A percentile compares a stretch with the other conserved stretches of the same genome.
Evolutionary conservation across 1,140 invertebrate species (phyloP).

Genomic region (Lasioglossum albipes): DNA sequence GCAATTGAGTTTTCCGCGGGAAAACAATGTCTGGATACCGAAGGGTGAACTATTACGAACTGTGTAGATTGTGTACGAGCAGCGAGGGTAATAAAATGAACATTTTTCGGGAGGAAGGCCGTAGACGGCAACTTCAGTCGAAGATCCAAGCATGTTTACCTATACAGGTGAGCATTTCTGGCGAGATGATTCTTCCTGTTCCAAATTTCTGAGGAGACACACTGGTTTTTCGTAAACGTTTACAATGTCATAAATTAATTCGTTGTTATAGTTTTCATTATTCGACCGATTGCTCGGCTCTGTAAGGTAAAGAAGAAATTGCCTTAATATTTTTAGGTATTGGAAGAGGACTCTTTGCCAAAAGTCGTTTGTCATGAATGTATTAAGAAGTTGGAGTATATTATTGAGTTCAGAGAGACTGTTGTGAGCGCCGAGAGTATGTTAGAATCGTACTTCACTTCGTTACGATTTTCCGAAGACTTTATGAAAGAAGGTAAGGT

Average conservation of each 20-base stretch:
- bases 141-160: slow-evolving; percentile 85
- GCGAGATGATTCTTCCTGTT: not conserved
- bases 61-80: slow-evolving; percentile 85
- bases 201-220: not conserved
- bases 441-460: slow-evolving; percentile 84
- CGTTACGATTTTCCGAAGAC: slow-evolving; percentile 82
- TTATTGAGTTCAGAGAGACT: slow-evolving; percentile 83
- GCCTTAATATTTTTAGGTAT: slow-evolving; percentile 78
- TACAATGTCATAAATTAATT: not conserved
- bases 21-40: slow-evolving; percentile 83
- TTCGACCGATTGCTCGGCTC: not conserved
- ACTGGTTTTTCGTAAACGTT: not conserved
- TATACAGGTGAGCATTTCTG: slow-evolving; percentile 79
- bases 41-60: slow-evolving; percentile 86
- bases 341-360: slow-evolving; percentile 85
- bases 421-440: slow-evolving; percentile 85
- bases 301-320: not conserved
- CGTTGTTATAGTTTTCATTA: not conserved
- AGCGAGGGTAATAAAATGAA: slow-evolving; percentile 84
- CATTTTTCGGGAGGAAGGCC: slow-evolving; percentile 85
- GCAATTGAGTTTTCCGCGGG: slow-evolving; percentile 63
- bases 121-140: slow-evolving; percentile 82
- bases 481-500: slow-evolving; percentile 84
- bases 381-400: slow-evolving; percentile 83
- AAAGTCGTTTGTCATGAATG: slow-evolving; percentile 86